Evolutionary conservation across 2,113 vertebrate genomes (phyloP).

Genomic region (Bujurquina vittata): DNA sequence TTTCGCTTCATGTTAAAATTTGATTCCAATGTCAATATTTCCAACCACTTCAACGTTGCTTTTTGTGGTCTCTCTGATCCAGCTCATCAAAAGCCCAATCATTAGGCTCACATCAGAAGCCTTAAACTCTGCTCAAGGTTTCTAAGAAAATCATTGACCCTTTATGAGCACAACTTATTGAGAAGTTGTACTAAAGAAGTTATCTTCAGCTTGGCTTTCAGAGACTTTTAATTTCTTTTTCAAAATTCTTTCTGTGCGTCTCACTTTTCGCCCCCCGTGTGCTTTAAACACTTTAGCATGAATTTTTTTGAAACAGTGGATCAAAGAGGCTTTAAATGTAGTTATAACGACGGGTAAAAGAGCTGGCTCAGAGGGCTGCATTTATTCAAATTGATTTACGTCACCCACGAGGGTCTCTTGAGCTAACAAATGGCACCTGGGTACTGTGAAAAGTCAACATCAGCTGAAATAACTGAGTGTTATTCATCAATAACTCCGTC

Average conservation of each 20-base stretch:
- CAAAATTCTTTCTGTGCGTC: background rate
- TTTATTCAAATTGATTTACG: slow-evolving; percentile 35
- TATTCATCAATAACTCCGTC: background rate
- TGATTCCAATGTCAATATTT: background rate
- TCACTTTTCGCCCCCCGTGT: too few relatives aligned
- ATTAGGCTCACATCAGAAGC: background rate
- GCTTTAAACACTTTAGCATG: background rate
- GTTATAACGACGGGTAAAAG: slow-evolving; percentile 3
- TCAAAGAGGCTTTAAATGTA: slow-evolving; percentile 2
- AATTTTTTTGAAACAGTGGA: background rate
- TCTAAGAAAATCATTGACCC: background rate
- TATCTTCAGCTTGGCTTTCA: background rate
- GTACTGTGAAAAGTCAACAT: background rate
- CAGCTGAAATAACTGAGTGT: background rate
- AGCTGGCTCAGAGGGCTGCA: slow-evolving; percentile 16
- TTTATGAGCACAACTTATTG: background rate
- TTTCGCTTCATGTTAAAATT: background rate
- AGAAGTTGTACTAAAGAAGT: background rate
- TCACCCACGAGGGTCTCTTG: slow-evolving; percentile 21
- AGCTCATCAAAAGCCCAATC: background rate
- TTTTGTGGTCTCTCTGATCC: background rate
- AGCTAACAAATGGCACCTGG: slow-evolving; percentile 5
- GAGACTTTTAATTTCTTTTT: background rate
- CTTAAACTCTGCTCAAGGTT: background rate
- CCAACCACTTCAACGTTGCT: background rate